phyloP scores from a whole-genome alignment of 2,113 vertebrate genomes.

The Arizona elegans region DNA sequence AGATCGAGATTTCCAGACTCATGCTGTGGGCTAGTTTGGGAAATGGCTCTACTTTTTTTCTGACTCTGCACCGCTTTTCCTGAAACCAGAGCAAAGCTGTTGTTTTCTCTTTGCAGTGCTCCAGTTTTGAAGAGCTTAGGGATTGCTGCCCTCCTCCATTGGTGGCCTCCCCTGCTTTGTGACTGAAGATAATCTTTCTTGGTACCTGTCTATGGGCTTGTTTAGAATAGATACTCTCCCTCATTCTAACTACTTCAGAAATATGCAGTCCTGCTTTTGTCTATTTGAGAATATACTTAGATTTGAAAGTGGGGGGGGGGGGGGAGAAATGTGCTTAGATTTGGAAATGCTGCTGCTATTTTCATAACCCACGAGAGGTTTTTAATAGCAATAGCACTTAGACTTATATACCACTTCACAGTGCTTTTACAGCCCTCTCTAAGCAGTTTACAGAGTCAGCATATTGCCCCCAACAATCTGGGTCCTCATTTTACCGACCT shows the following conservation, averaged over 20 bases:
- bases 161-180: background rate
- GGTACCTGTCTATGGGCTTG: background rate
- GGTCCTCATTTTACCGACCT: too few relatives aligned
- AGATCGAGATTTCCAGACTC: background rate
- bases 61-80: background rate
- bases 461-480: too few relatives aligned
- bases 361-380: background rate
- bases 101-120: background rate
- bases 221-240: background rate
- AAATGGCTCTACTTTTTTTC: background rate
- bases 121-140: background rate
- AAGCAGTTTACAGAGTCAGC: too few relatives aligned
- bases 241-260: background rate
- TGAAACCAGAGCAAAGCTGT: background rate
- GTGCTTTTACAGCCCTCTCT: too few relatives aligned
- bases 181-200: background rate
- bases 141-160: background rate
- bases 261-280: background rate
- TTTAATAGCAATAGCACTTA: too few relatives aligned
- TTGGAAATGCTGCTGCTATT: background rate
- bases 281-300: background rate
- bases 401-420: too few relatives aligned
- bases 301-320: too few relatives aligned
- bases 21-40: background rate
- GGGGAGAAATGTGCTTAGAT: background rate